phyloP scores from a whole-genome alignment of 2,888 invertebrate genomes.

The Leptogaster cylindrica region DNA sequence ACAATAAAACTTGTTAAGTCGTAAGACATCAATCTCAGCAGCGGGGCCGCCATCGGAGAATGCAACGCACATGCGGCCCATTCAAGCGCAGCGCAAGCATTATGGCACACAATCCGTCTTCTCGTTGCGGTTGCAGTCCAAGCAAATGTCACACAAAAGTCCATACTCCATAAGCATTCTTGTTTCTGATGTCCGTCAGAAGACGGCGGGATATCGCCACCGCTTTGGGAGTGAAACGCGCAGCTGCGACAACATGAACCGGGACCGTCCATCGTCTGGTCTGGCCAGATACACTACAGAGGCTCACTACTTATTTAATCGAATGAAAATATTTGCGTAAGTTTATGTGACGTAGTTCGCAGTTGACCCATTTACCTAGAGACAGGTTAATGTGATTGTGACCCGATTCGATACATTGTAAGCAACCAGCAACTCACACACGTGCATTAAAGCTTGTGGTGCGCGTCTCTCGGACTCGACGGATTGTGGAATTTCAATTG shows the following conservation, averaged over 20 bases:
- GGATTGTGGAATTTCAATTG: slow-evolving; percentile 46
- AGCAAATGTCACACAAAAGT: slow-evolving; percentile 22
- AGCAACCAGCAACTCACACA: slow-evolving; percentile 11
- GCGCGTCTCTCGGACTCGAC: background rate
- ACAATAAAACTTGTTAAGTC: slow-evolving; percentile 23
- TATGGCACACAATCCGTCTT: slow-evolving; percentile 17
- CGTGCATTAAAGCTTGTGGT: background rate
- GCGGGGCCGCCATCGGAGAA: background rate
- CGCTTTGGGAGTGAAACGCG: slow-evolving; percentile 14
- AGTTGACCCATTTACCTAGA: slow-evolving; percentile 52
- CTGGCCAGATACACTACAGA: background rate
- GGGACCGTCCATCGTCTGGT: slow-evolving; percentile 15
- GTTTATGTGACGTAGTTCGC: slow-evolving; percentile 50
- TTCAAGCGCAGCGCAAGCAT: background rate
- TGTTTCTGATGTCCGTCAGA: background rate
- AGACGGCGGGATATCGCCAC: background rate
- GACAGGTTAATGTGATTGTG: slow-evolving; percentile 51
- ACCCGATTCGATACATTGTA: slow-evolving; percentile 47
- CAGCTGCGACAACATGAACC: background rate
- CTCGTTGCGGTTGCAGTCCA: slow-evolving; percentile 1
- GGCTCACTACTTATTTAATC: slow-evolving; percentile 24
- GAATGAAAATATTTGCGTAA: slow-evolving; percentile 46
- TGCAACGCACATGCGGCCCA: background rate
- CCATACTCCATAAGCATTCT: background rate
- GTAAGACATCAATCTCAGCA: slow-evolving; percentile 21